Conservation (phyloP, 2,113 vertebrate genomes). For the Paradisaea rubra region DNA sequence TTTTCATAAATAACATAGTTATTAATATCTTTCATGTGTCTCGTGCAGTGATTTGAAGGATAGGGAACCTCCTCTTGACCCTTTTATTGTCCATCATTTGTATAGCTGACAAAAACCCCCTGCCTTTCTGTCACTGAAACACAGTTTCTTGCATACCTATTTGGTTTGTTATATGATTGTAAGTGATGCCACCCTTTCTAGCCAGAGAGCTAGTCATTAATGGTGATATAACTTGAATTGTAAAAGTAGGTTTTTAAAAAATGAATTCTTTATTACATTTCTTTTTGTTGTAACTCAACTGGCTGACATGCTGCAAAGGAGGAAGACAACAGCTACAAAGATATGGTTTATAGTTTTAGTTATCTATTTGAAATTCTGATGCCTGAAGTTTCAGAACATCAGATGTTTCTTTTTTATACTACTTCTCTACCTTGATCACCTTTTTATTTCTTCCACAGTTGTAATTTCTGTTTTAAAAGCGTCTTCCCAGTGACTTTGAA, state of each 20-base stretch:
- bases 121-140: not conserved
- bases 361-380: not conserved
- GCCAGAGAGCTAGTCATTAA: not conserved
- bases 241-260: not conserved
- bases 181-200: not conserved
- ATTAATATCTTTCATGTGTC: not conserved
- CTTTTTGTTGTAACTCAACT: not conserved
- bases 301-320: not conserved
- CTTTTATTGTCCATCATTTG: not conserved
- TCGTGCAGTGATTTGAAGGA: not conserved
- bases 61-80: not conserved
- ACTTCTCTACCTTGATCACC: not conserved
- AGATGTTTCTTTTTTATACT: not conserved
- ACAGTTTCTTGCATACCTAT: not conserved
- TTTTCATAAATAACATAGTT: not conserved
- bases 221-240: not conserved
- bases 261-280: not conserved
- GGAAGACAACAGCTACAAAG: not conserved
- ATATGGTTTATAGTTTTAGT: not conserved
- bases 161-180: not conserved
- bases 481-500: not conserved
- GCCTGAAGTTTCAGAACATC: not conserved
- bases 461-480: not conserved
- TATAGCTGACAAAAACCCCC: not conserved
- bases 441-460: conserved; percentile 2